Percentiles rank a stretch among this genome's conserved stretches.
Evolutionary conservation across 2,797 vertebrate species (phyloP).

Genomic region (Trichosurus vulpecula): DNA sequence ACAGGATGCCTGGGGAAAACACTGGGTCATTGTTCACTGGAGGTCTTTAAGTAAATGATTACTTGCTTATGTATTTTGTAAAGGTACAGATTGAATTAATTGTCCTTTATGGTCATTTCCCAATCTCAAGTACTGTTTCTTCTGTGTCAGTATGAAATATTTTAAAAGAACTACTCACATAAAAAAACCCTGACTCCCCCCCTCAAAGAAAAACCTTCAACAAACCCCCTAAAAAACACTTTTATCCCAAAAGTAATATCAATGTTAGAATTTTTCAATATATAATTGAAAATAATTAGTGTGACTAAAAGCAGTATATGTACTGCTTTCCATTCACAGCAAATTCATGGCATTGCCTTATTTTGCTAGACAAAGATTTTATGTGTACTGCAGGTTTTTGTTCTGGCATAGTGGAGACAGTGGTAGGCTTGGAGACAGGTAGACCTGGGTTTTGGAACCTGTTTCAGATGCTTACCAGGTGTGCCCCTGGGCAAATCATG

Average conservation of each 20-base stretch:
- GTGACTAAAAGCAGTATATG: neutral
- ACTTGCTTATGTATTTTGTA: neutral
- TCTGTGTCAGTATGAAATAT: neutral
- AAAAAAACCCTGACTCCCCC: neutral
- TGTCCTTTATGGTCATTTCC: neutral
- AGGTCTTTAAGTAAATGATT: neutral
- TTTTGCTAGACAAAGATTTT: constrained; percentile 28
- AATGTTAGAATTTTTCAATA: neutral
- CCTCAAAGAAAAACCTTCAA: too few relatives aligned
- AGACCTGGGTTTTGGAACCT: constrained; percentile 1
- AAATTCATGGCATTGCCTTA: neutral
- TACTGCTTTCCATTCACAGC: neutral
- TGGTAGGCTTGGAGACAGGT: neutral
- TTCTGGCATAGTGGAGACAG: neutral
- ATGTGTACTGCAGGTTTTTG: neutral
- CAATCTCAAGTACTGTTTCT: neutral
- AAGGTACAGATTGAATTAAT: neutral
- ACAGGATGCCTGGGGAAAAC: neutral
- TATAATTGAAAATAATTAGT: neutral
- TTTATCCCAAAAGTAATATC: neutral
- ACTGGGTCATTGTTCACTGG: neutral
- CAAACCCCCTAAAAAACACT: too few relatives aligned
- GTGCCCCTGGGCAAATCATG: neutral
- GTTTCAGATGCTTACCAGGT: neutral
- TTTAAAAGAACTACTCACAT: neutral